Conservation (phyloP, 2,113 vertebrate genomes). For the Python bivittatus region DNA sequence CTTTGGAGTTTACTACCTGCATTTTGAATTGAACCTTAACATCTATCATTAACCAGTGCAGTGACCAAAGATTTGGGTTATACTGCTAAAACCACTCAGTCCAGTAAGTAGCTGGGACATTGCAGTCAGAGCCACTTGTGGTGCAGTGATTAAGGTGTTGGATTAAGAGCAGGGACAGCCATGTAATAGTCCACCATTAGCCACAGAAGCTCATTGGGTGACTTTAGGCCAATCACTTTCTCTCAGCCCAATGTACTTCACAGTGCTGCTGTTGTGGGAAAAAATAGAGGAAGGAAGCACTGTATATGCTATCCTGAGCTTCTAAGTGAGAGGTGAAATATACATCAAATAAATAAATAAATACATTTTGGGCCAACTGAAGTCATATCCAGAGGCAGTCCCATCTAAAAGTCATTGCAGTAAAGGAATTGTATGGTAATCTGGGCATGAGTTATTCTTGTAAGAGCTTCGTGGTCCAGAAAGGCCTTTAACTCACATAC, state of each 20-base stretch:
- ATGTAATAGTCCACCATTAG: not conserved
- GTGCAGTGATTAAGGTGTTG: not conserved
- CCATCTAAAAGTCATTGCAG: not conserved
- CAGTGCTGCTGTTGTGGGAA: not conserved
- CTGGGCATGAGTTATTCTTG: not conserved
- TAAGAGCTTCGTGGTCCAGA: not conserved
- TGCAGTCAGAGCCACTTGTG: not conserved
- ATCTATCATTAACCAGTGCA: not conserved
- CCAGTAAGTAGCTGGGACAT: not conserved
- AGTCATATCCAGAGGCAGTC: not conserved
- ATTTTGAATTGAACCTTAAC: not conserved
- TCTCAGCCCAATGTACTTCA: not conserved
- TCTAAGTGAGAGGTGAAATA: not conserved
- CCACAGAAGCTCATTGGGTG: not conserved
- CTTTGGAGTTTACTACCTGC: too few species aligned
- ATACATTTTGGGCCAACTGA: not conserved
- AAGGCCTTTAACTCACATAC: not conserved
- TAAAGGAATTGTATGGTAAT: not conserved
- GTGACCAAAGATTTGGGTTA: not conserved
- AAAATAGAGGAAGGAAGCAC: not conserved
- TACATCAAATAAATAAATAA: not conserved
- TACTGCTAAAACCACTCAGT: not conserved
- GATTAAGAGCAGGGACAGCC: not conserved
- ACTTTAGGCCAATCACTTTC: too few species aligned
- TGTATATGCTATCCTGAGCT: not conserved